Conservation (phyloP, 2,888 invertebrate species). For the Agelastica alni region DNA sequence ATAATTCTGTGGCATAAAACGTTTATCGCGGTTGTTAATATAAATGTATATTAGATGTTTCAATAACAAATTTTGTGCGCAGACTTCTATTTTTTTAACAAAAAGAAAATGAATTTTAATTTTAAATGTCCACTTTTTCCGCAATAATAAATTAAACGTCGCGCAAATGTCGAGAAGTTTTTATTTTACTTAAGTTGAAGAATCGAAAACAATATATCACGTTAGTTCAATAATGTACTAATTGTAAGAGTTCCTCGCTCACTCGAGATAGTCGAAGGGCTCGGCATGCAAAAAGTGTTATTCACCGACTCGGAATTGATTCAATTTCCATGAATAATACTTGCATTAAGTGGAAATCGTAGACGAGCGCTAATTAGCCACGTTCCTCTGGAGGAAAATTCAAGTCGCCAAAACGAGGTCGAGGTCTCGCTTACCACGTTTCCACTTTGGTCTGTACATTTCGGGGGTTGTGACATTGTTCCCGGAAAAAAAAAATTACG, state of each 20-base stretch:
- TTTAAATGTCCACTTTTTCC: too few relatives aligned
- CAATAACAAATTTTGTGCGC: too few relatives aligned
- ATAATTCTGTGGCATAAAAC: too few relatives aligned
- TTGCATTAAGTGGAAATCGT: constrained; percentile 16
- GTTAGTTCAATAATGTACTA: background rate
- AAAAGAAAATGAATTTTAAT: too few relatives aligned
- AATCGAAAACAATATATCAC: constrained; percentile 4
- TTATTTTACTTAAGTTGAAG: too few relatives aligned
- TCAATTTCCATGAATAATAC: constrained; percentile 13
- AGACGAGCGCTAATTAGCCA: constrained; percentile 14
- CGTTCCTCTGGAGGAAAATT: constrained; percentile 3
- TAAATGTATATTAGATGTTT: too few relatives aligned
- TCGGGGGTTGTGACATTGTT: constrained; percentile 1
- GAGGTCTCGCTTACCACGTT: constrained; percentile 4
- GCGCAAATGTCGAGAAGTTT: too few relatives aligned
- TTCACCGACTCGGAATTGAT: constrained; percentile 8
- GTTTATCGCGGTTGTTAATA: too few relatives aligned
- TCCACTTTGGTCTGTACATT: background rate
- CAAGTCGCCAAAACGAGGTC: constrained; percentile 2
- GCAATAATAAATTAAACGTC: too few relatives aligned
- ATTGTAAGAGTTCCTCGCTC: background rate
- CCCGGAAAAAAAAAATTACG: too few relatives aligned
- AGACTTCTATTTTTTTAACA: too few relatives aligned
- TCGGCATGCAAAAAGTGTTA: constrained; percentile 5
- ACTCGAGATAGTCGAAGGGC: background rate